phyloP scores from a whole-genome alignment of 2,888 invertebrate species.

The Acanthoscelides obtectus region DNA sequence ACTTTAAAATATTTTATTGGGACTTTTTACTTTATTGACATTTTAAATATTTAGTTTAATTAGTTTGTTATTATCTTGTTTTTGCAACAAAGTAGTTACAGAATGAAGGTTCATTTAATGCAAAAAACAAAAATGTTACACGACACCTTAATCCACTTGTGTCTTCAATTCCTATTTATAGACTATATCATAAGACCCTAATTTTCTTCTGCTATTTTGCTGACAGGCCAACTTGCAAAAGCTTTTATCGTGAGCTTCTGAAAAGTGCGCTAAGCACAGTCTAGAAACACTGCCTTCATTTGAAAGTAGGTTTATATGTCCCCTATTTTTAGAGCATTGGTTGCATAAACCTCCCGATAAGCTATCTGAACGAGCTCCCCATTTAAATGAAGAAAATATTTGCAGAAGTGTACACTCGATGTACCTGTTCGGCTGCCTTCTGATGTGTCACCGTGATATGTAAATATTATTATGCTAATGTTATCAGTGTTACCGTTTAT shows the following conservation, averaged over 20 bases:
- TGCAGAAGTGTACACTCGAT: neutral
- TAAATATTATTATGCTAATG: neutral
- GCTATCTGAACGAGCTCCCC: neutral
- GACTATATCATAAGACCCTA: too few relatives aligned
- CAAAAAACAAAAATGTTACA: too few relatives aligned
- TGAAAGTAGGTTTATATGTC: neutral
- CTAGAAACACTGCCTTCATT: neutral
- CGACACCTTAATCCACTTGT: too few relatives aligned
- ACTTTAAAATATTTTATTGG: too few relatives aligned
- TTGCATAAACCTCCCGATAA: neutral
- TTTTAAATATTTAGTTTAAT: too few relatives aligned
- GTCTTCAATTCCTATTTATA: too few relatives aligned
- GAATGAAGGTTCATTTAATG: too few relatives aligned
- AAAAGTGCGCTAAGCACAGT: neutral
- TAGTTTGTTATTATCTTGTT: too few relatives aligned
- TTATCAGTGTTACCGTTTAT: neutral
- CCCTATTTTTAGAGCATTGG: neutral
- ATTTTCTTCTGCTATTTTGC: too few relatives aligned
- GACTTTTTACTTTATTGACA: too few relatives aligned
- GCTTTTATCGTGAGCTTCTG: neutral
- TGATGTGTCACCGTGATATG: neutral
- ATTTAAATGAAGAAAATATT: neutral
- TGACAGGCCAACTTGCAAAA: too few relatives aligned
- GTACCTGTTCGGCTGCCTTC: neutral
- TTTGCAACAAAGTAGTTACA: too few relatives aligned